Evolutionary conservation across 2,888 invertebrate genomes (phyloP).

Genomic region (Stegophylla sp.): DNA sequence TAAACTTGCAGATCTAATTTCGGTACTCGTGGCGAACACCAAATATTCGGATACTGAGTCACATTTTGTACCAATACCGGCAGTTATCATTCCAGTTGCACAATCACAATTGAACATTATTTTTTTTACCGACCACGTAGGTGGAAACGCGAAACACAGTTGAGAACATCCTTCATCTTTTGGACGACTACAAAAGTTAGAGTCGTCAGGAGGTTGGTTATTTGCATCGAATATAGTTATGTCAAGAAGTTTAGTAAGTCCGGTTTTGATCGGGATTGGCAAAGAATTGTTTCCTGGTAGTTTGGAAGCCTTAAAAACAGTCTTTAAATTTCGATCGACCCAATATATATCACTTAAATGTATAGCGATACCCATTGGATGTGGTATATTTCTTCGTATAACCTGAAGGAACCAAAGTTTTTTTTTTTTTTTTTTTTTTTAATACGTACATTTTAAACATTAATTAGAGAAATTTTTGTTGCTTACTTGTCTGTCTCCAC

Average conservation of each 20-base stretch:
- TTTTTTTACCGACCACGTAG: constrained; percentile 68
- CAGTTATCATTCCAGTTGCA: constrained; percentile 79
- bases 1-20: constrained; percentile 88
- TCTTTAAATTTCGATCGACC: constrained; percentile 90
- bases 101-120: constrained; percentile 81
- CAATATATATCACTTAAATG: constrained; percentile 86
- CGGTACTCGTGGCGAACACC: constrained; percentile 91
- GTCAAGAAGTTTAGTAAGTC: constrained; percentile 84
- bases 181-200: constrained; percentile 77
- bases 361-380: constrained; percentile 91
- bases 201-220: constrained; percentile 84
- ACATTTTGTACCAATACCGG: constrained; percentile 75
- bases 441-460: background rate
- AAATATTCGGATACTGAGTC: constrained; percentile 86
- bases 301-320: constrained; percentile 82
- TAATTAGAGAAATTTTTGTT: background rate
- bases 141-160: constrained; percentile 91
- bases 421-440: no score
- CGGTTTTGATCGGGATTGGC: constrained; percentile 78
- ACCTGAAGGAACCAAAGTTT: constrained; percentile 66
- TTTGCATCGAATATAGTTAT: constrained; percentile 89
- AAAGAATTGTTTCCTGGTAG: constrained; percentile 74
- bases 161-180: constrained; percentile 89
- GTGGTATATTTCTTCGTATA: constrained; percentile 85
- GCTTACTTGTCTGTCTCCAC: constrained; percentile 76